phyloP scores from a whole-genome alignment of 1,140 invertebrate genomes.

The Pectinophora gossypiella region DNA sequence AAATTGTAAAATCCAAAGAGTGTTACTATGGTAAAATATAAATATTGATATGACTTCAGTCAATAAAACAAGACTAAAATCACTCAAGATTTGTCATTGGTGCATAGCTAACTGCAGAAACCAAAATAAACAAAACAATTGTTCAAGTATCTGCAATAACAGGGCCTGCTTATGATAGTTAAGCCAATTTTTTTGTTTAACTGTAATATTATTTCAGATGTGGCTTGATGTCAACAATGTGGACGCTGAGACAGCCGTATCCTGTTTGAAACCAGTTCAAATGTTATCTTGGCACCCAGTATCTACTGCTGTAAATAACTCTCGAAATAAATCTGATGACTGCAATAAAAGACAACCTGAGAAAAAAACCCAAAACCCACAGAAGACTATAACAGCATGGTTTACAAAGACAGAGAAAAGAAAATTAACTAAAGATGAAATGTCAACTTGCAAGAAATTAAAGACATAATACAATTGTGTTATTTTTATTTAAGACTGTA shows the following conservation, averaged over 20 bases:
- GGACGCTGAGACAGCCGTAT: slow-evolving; percentile 74
- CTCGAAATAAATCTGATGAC: slow-evolving; percentile 80
- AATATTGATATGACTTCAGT: too few species aligned
- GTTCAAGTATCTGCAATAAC: too few species aligned
- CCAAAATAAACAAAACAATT: too few species aligned
- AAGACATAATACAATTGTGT: too few species aligned
- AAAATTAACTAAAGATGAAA: slow-evolving; percentile 19
- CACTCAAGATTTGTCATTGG: too few species aligned
- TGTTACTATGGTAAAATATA: too few species aligned
- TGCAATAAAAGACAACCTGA: slow-evolving; percentile 77
- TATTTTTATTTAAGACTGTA: too few species aligned
- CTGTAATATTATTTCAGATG: slow-evolving; percentile 74
- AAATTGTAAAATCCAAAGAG: too few species aligned
- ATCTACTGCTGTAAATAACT: slow-evolving; percentile 83
- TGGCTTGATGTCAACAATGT: slow-evolving; percentile 83
- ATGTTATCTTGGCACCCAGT: slow-evolving; percentile 82
- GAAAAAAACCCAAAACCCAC: slow-evolving; percentile 34
- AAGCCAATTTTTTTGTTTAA: too few species aligned
- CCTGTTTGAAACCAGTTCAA: slow-evolving; percentile 71
- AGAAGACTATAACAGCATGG: slow-evolving; percentile 56
- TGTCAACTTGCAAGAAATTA: not conserved
- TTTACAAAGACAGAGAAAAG: slow-evolving; percentile 44
- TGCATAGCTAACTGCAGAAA: too few species aligned
- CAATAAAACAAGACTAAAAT: too few species aligned
- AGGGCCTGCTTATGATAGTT: too few species aligned